A percentile compares a stretch with the other conserved stretches of the same genome.
Conservation (phyloP, 2,888 invertebrate species). For the Trichacis sp. region DNA sequence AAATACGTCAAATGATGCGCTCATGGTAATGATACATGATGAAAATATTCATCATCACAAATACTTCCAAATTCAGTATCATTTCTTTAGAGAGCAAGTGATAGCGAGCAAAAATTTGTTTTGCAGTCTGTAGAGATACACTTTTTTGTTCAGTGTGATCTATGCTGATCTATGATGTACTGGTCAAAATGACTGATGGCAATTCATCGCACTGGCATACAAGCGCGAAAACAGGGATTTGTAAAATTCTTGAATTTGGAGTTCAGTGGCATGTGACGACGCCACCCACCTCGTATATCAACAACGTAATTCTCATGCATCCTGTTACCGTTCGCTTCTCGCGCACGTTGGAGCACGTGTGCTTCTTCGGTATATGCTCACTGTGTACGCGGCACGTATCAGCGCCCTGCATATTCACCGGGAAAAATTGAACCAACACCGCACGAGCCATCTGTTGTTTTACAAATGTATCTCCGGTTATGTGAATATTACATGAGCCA, state of each 20-base stretch:
- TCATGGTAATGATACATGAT: too few species aligned
- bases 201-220: conserved; percentile 35
- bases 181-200: conserved; percentile 46
- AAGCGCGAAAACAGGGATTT: conserved; percentile 47
- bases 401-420: conserved; percentile 33
- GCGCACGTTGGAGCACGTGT: conserved; percentile 29
- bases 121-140: too few species aligned
- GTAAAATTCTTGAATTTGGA: conserved; percentile 40
- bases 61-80: too few species aligned
- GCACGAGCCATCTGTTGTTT: conserved; percentile 19
- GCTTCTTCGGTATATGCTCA: too few species aligned
- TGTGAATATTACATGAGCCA: conserved; percentile 22
- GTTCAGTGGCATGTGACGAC: conserved; percentile 51
- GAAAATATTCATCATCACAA: too few species aligned
- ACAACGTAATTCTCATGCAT: conserved; percentile 65
- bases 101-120: too few species aligned
- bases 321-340: conserved; percentile 43
- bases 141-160: too few species aligned
- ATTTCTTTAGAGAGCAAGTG: too few species aligned
- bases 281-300: conserved; percentile 55
- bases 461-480: conserved; percentile 12
- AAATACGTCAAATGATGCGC: too few species aligned
- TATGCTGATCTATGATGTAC: conserved; percentile 43
- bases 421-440: conserved; percentile 28
- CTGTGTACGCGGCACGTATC: conserved; percentile 37